Evolutionary conservation across 2,113 vertebrate genomes (phyloP), one percentile per base, ranked within the genome.

Genomic region (Manacus vitellinus): DNA sequence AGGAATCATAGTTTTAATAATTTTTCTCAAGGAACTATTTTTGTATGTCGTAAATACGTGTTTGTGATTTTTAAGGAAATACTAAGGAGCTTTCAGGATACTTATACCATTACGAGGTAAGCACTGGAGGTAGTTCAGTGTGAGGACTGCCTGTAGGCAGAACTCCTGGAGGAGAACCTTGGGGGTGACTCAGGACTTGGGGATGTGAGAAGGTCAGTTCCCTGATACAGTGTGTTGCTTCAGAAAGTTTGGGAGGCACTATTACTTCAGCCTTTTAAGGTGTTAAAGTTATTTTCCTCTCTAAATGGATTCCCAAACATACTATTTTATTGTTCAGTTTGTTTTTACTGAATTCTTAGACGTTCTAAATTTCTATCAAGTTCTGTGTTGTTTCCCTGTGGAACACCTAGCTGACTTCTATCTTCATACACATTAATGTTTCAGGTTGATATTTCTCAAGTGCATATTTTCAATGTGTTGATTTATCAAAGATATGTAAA

Each of bases 41-140:
- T 61, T 63, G 4, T 39, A 8, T 65, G 24, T 54, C 65, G 19
- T n/a, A 83, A 88, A 58, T 43, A 58, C 0, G 1, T 0, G 0
- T 28, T 68, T 46, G 4, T 56, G 44, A 41, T 56, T 82, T 86
- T 85, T 43, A 28, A 55, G 39, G n/a, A 85, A 76, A 27, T 31
- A 3, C 12, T 56, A 6, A 47, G 77, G 65, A 52, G 9, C 23
- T 93, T 62, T 19, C n/a, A 58, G 44, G 20, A 24, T 84, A 25
- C 18, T 46, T 67, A 35, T 0, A 8, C 31, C 2, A 3, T 33
- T 72, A 20, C 8, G 31, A 55, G 33, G 47, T 37, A 23, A 58
- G 37, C 35, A 13, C 19, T 62, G 58, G 47, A 46, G 15, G 10
- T 51, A 59, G 2, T 33, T 51, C 3, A 68, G 19, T 0, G 4